Evolutionary conservation across 2,888 invertebrate species (phyloP).

Genomic region (Rhamphomyia laevipes): DNA sequence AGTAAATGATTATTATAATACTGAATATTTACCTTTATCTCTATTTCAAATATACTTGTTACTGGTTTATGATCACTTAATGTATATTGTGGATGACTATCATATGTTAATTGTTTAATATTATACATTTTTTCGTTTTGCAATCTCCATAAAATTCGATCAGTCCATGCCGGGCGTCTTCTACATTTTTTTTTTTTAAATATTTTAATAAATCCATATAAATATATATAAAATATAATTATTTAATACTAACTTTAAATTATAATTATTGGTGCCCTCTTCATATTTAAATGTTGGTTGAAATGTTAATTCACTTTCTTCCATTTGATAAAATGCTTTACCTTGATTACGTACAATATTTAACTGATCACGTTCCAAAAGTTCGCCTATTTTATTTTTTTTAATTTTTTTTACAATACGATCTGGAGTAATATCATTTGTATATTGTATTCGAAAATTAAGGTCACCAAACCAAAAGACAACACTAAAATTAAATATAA

Average conservation of each 20-base stretch:
- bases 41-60: conserved; percentile 53
- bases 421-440: conserved; percentile 46
- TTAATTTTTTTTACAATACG: conserved; percentile 55
- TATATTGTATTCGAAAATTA: conserved; percentile 69
- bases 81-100: conserved; percentile 60
- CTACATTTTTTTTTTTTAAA: conserved; percentile 40
- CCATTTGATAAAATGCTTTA: conserved; percentile 73
- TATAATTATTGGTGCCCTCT: conserved; percentile 62
- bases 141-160: conserved; percentile 79
- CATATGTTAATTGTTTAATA: conserved; percentile 63
- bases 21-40: too few relatives aligned
- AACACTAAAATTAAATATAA: conserved; percentile 49
- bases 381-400: conserved; percentile 49
- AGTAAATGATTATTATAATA: too few relatives aligned
- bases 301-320: conserved; percentile 61
- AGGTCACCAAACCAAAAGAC: conserved; percentile 88
- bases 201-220: neutral
- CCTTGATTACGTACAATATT: conserved; percentile 55
- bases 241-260: conserved; percentile 55
- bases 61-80: conserved; percentile 94
- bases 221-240: neutral
- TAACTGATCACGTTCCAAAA: conserved; percentile 70
- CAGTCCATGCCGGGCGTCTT: conserved; percentile 90
- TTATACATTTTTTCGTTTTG: conserved; percentile 73
- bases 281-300: conserved; percentile 82